Evolutionary conservation across 2,797 vertebrate species (phyloP).

Genomic region (Syndactyla subalaris): DNA sequence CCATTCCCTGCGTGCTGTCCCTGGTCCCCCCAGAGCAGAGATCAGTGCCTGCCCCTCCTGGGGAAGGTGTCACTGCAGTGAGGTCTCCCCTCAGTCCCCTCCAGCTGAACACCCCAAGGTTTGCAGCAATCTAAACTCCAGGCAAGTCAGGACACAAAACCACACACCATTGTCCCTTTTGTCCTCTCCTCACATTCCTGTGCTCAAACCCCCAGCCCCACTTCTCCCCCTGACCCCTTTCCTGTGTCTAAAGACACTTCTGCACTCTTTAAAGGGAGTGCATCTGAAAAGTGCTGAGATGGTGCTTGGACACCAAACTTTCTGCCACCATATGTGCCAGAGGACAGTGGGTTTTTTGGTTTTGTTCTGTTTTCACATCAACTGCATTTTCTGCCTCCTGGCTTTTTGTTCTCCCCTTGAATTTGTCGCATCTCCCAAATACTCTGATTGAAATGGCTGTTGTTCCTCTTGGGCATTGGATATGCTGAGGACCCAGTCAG

Average conservation of each 20-base stretch:
- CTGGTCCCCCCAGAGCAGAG: background rate
- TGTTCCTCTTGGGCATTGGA: background rate
- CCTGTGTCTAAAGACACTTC: background rate
- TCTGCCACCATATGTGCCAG: accelerated
- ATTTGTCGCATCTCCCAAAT: background rate
- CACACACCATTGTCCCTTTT: background rate
- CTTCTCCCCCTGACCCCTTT: background rate
- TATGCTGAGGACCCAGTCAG: background rate
- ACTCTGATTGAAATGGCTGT: background rate
- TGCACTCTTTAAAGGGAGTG: background rate
- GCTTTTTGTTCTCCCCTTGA: background rate
- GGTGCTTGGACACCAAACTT: background rate
- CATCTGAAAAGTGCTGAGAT: background rate
- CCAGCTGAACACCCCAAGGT: background rate
- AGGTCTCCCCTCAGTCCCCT: background rate
- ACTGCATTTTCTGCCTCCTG: background rate
- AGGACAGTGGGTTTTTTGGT: background rate
- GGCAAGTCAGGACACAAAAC: accelerated
- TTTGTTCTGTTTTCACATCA: background rate
- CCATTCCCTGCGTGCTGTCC: background rate
- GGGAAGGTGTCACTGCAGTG: background rate
- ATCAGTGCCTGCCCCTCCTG: background rate
- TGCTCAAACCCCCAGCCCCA: background rate
- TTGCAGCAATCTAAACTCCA: background rate
- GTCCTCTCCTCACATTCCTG: background rate